phyloP scores from a whole-genome alignment of 2,888 invertebrate genomes.

The Lithosia quadra region DNA sequence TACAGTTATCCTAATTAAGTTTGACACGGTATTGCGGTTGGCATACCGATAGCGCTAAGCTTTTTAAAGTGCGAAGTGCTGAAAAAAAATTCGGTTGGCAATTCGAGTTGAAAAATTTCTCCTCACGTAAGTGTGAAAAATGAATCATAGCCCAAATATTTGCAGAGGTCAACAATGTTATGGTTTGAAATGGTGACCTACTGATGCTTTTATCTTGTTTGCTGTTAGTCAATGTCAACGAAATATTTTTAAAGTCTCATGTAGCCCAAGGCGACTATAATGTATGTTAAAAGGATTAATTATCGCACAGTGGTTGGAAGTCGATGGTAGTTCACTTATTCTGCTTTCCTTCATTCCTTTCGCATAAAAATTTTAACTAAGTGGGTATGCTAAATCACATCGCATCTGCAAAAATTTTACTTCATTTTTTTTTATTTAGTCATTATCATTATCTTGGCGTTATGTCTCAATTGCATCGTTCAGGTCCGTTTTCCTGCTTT shows the following conservation, averaged over 20 bases:
- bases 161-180: conserved; percentile 21
- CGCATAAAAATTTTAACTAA: background rate
- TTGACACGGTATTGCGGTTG: conserved; percentile 35
- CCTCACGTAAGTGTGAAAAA: conserved; percentile 31
- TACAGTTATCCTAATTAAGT: conserved; percentile 36
- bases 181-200: conserved; percentile 10
- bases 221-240: background rate
- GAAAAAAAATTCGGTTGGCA: conserved; percentile 21
- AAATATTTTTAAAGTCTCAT: background rate
- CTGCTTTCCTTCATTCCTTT: background rate
- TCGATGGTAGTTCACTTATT: background rate
- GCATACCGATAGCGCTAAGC: conserved; percentile 27
- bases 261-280: background rate
- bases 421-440: no score
- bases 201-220: conserved; percentile 1
- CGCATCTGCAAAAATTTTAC: no score
- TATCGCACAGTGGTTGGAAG: background rate
- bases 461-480: no score
- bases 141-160: conserved; percentile 40
- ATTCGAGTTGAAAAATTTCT: conserved; percentile 29
- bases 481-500: no score
- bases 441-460: no score
- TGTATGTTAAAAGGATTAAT: background rate
- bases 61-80: conserved; percentile 41
- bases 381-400: no score